A percentile compares a stretch with the other conserved stretches of the same genome.
These are phyloP conservation scores for Leptobrachium leishanense DNA, from an alignment of 2,113 vertebrate species.

Conservation along the genomic window DNA sequence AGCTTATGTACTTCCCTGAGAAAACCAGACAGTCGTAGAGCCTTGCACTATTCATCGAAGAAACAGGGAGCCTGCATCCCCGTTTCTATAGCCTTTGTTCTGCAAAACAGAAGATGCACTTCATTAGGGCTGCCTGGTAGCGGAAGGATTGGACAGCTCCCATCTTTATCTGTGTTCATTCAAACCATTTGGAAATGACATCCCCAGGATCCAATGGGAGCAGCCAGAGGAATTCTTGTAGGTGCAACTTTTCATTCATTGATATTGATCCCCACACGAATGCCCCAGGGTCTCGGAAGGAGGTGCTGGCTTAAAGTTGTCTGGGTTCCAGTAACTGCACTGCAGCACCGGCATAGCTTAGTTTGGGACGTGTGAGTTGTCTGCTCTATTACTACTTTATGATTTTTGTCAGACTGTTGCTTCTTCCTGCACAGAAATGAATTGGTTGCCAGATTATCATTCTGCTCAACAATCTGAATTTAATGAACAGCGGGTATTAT, in stretches of 20 bases:
- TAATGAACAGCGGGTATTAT: not conserved
- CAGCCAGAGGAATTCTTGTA: slow-evolving; percentile 78
- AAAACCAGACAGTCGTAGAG: slow-evolving; percentile 58
- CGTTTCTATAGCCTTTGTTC: slow-evolving; percentile 64
- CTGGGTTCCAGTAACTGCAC: slow-evolving; percentile 52
- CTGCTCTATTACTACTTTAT: slow-evolving; percentile 2
- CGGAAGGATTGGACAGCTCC: slow-evolving; percentile 60
- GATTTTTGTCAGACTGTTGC: slow-evolving; percentile 5
- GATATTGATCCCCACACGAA: not conserved
- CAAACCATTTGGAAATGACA: slow-evolving; percentile 73
- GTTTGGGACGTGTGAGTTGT: slow-evolving; percentile 39
- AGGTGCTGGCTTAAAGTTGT: slow-evolving; percentile 48
- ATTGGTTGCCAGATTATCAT: not conserved
- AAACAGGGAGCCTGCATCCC: slow-evolving; percentile 54
- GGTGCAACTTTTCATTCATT: slow-evolving; percentile 69
- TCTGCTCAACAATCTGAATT: not conserved
- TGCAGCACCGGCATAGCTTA: slow-evolving; percentile 48
- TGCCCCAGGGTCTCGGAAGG: not conserved
- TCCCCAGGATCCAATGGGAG: slow-evolving; percentile 74
- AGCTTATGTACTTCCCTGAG: slow-evolving; percentile 53
- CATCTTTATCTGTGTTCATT: slow-evolving; percentile 61
- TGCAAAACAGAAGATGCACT: slow-evolving; percentile 67
- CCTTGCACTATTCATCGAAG: slow-evolving; percentile 52
- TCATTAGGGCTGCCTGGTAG: slow-evolving; percentile 64
- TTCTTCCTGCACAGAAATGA: not conserved